Conservation (phyloP, 2,797 vertebrate species). For the Fistularia tabacaria region DNA sequence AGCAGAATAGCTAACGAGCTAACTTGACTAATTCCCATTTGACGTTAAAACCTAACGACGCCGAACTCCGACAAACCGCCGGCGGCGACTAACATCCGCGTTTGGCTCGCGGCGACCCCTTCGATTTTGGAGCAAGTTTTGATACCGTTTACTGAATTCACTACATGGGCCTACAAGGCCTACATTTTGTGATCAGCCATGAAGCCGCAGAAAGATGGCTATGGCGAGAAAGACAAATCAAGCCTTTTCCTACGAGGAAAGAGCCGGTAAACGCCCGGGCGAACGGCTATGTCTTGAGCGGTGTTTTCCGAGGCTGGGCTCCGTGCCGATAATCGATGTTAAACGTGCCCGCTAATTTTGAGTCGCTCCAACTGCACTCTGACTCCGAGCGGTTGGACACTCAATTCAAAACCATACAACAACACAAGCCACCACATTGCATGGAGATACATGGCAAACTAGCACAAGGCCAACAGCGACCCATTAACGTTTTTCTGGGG, state of each 20-base stretch:
- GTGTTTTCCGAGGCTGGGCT: constrained; percentile 76
- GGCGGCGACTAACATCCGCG: constrained; percentile 1
- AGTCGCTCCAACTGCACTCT: constrained; percentile 89
- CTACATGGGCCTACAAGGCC: constrained; percentile 91
- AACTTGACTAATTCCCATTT: constrained; percentile 46
- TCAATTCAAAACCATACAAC: constrained; percentile 69
- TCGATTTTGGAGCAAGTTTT: constrained; percentile 29
- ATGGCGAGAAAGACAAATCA: constrained; percentile 73
- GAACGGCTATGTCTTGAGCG: constrained; percentile 70
- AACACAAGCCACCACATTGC: constrained; percentile 76
- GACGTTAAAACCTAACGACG: constrained; percentile 18
- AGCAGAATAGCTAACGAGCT: constrained; percentile 65
- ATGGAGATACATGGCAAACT: constrained; percentile 69
- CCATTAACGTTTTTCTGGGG: constrained; percentile 24
- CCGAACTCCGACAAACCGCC: constrained; percentile 25
- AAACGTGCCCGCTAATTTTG: constrained; percentile 95
- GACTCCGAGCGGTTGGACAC: constrained; percentile 70
- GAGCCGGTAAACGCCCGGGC: constrained; percentile 66
- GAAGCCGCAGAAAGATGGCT: constrained; percentile 92
- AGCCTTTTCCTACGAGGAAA: constrained; percentile 74
- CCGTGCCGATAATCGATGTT: constrained; percentile 89
- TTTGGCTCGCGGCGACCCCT: constrained; percentile 24
- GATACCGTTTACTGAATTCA: constrained; percentile 50
- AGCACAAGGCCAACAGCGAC: constrained; percentile 75
- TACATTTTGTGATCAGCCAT: constrained; percentile 88